These are phyloP conservation scores for Vimba vimba DNA, from an alignment of 2,113 vertebrate genomes.

Conservation along the genomic window DNA sequence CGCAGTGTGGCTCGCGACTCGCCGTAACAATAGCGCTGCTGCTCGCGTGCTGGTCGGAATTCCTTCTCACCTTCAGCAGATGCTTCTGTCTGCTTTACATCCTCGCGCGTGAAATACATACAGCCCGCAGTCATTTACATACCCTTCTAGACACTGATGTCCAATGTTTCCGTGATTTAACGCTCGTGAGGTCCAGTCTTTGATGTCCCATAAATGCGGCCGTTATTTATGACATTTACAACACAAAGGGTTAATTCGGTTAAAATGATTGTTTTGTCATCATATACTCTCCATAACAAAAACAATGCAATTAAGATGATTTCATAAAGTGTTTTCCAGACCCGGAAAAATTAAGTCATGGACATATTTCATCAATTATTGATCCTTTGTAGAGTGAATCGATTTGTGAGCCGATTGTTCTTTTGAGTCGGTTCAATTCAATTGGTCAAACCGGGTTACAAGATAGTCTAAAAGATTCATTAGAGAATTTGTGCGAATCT, in stretches of 20 bases:
- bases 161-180: neutral
- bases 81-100: conserved; percentile 22
- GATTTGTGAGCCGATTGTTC: neutral
- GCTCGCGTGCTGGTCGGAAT: conserved; percentile 21
- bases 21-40: conserved; percentile 23
- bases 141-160: neutral
- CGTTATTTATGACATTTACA: neutral
- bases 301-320: neutral
- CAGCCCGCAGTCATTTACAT: neutral
- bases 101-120: neutral
- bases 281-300: neutral
- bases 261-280: neutral
- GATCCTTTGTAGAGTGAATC: neutral
- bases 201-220: neutral
- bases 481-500: neutral
- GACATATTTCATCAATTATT: neutral
- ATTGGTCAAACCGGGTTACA: neutral
- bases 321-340: neutral
- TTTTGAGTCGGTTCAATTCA: conserved; percentile 11
- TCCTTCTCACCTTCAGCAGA: conserved; percentile 29
- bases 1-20: neutral
- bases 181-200: neutral
- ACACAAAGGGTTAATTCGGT: neutral
- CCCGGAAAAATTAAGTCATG: neutral
- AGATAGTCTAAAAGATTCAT: neutral